These are phyloP conservation scores for Caenorhabditis briggsae DNA, from an alignment of 1,140 invertebrate genomes.

Conservation along the genomic window DNA sequence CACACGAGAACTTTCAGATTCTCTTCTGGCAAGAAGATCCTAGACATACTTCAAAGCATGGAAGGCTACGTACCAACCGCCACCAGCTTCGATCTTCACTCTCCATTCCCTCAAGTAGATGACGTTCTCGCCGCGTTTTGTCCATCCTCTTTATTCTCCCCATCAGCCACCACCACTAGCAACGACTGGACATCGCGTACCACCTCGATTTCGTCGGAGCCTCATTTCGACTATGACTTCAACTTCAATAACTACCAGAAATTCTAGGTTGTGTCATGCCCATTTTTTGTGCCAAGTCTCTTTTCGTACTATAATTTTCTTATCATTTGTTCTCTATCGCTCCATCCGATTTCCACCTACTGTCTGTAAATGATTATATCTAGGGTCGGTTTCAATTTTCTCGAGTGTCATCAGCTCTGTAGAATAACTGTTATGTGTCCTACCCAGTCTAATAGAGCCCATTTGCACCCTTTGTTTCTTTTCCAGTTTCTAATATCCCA, in stretches of 20 bases:
- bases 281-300: neutral
- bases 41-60: neutral
- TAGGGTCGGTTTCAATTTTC: neutral
- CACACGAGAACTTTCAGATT: neutral
- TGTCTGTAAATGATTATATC: neutral
- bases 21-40: conserved; percentile 60
- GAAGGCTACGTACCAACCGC: neutral
- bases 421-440: neutral
- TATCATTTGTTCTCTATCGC: neutral
- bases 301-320: neutral
- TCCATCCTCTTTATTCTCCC: neutral
- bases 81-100: neutral
- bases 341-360: neutral
- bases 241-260: neutral
- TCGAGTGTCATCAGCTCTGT: neutral
- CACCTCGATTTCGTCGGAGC: conserved; percentile 18
- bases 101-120: neutral
- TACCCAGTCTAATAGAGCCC: neutral
- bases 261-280: neutral
- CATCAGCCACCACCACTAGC: neutral
- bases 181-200: conserved; percentile 13
- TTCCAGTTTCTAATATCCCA: neutral
- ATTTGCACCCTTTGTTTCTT: neutral
- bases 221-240: neutral
- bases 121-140: neutral